Percentiles rank a stretch among this genome's conserved stretches.
These are phyloP conservation scores for Alitta virens DNA, from an alignment of 2,888 invertebrate species.

Conservation along the genomic window DNA sequence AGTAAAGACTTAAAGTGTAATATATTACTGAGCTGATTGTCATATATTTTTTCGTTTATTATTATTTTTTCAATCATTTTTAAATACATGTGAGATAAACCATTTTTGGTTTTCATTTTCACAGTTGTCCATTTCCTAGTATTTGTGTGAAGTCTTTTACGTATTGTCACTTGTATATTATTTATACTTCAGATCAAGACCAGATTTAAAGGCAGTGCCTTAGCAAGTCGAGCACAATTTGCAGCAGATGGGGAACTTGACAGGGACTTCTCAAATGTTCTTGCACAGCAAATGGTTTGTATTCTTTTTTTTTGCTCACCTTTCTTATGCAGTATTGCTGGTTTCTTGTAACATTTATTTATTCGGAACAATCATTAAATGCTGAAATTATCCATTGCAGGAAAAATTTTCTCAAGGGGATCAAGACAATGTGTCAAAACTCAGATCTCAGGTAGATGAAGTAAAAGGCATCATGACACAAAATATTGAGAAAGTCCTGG, in stretches of 20 bases:
- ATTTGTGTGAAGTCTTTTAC: too few species aligned
- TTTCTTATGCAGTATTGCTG: too few species aligned
- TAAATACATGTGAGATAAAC: too few species aligned
- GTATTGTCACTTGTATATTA: too few species aligned
- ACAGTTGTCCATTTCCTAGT: too few species aligned
- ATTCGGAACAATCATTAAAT: background rate
- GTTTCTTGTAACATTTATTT: background rate
- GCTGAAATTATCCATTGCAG: constrained; percentile 4
- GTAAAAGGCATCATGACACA: constrained; percentile 56
- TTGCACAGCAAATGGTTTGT: constrained; percentile 28
- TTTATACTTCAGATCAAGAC: constrained; percentile 29
- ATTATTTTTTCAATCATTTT: too few species aligned
- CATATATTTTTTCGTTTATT: too few species aligned
- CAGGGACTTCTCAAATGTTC: constrained; percentile 26
- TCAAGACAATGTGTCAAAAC: constrained; percentile 18
- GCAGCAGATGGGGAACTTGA: constrained; percentile 28
- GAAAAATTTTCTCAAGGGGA: constrained; percentile 14
- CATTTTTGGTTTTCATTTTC: too few species aligned
- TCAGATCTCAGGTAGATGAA: constrained; percentile 50
- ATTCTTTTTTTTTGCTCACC: background rate
- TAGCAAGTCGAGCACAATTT: constrained; percentile 24
- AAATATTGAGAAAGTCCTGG: constrained; percentile 55
- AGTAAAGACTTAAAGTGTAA: too few species aligned
- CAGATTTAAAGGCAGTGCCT: constrained; percentile 20
- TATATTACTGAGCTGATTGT: too few species aligned